Conservation (phyloP, 2,888 invertebrate species). For the Germaria angustata region DNA sequence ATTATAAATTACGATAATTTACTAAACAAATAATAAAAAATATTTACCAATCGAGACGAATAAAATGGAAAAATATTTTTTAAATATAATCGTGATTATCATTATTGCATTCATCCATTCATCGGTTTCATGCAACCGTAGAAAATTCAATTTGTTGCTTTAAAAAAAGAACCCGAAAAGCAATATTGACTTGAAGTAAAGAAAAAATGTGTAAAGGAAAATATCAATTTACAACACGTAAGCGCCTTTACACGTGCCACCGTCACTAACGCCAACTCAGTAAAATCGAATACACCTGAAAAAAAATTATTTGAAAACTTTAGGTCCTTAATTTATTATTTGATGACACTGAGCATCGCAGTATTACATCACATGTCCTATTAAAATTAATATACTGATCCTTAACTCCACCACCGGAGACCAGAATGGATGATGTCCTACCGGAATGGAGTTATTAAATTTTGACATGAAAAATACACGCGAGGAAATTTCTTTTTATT, state of each 20-base stretch:
- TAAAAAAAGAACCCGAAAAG: background rate
- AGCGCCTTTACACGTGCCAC: slow-evolving; percentile 64
- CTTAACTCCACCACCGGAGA: too few relatives aligned
- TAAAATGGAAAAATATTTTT: background rate
- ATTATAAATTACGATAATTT: slow-evolving; percentile 36
- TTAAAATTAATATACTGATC: too few relatives aligned
- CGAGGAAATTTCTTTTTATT: too few relatives aligned
- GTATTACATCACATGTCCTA: too few relatives aligned
- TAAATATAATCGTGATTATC: slow-evolving; percentile 53
- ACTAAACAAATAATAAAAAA: slow-evolving; percentile 38
- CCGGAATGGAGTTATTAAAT: too few relatives aligned
- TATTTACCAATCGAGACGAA: background rate
- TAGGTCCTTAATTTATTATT: too few relatives aligned
- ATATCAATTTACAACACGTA: slow-evolving; percentile 68
- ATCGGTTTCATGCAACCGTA: slow-evolving; percentile 25
- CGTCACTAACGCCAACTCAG: slow-evolving; percentile 51
- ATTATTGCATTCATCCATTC: slow-evolving; percentile 30
- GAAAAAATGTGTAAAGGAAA: slow-evolving; percentile 50
- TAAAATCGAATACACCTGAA: slow-evolving; percentile 4
- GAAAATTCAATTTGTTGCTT: slow-evolving; percentile 46
- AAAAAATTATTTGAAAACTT: background rate
- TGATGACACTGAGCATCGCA: too few relatives aligned
- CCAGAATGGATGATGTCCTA: too few relatives aligned
- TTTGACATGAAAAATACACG: too few relatives aligned
- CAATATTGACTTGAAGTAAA: background rate